Conservation (phyloP, 2,888 invertebrate species). For the Cetonia aurata region DNA sequence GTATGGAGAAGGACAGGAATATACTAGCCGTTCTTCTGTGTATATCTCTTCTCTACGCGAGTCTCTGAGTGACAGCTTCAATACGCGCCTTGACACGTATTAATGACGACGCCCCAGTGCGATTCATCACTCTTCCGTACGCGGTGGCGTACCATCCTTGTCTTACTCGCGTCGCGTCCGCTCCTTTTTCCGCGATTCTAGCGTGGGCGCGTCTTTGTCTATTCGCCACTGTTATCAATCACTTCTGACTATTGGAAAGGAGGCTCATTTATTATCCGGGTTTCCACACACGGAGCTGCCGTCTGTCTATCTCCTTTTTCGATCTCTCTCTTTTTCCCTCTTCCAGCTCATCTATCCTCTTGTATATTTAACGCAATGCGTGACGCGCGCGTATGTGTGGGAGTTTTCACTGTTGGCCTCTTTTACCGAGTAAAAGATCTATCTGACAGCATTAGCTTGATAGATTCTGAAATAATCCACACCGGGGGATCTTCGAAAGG, state of each 20-base stretch:
- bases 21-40: too few species aligned
- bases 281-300: constrained; percentile 8
- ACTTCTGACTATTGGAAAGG: constrained; percentile 67
- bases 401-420: constrained; percentile 52
- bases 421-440: constrained; percentile 12
- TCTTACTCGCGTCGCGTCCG: constrained; percentile 1
- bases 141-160: constrained; percentile 3
- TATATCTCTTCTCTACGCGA: constrained; percentile 45
- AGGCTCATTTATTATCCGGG: constrained; percentile 66
- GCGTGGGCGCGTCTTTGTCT: constrained; percentile 65
- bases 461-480: constrained; percentile 40
- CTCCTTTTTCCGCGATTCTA: constrained; percentile 16
- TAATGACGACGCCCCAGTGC: constrained; percentile 65
- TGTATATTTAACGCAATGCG: too few species aligned
- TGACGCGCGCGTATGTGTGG: constrained; percentile 52
- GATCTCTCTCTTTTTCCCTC: too few species aligned
- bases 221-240: constrained; percentile 66
- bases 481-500: neutral
- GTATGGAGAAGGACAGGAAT: too few species aligned
- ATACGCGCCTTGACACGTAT: constrained; percentile 67
- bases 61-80: constrained; percentile 64
- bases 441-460: constrained; percentile 36
- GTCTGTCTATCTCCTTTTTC: constrained; percentile 50
- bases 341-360: too few species aligned
- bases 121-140: constrained; percentile 66